Base-by-base conservation (phyloP, 2,113 vertebrate species). In the Pungitius pungitius region DNA sequence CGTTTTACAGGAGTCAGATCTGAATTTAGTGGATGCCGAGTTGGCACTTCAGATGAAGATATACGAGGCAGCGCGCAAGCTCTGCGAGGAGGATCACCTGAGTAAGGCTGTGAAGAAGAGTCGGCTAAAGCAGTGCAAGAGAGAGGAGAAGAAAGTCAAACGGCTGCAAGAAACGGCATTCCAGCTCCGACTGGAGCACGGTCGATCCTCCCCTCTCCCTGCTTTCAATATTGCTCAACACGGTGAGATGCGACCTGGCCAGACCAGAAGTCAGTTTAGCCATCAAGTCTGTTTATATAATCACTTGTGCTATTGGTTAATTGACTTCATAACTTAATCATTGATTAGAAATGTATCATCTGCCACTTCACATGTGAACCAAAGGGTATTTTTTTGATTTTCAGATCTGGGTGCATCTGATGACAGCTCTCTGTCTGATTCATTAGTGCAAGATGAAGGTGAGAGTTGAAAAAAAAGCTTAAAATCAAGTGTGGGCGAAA, bases 41-140 rank as follows among this genome's bases (percentile, higher is more conserved):
- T 89, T 98, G 81, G 95, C 96, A 0, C 91, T 98, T 78, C 97
- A 98, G 92, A 93, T 94, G 76, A 95, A 96, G 93, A 97, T 99
- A 30, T 93, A 94, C 0, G 93, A 95, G 77, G 97, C 97, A 0
- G 93, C 95, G 0, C 92, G 92, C 0, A 92, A 91, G 12, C 94
- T 99, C 10, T 95, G 90, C 26, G 82, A 77, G 0, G 96, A 98
- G 88, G 92, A 94, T 59, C 94, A 95, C 81, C 90, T 93, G 1
- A 91, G 91, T 69, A 92, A 95, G 54, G 92, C 94, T 49, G 88
- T 95, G 1, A 94, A 89, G 22, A 94, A 94, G 88, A 95, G 94
- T 77, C 92, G 96, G 0, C 73, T 94, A 58, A 94, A 92, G 0
- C 94, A 92, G 0, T 88, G 85, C 0, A 92, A 91, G 80, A 91